Percentiles rank a stretch among this genome's conserved stretches.
Conservation (phyloP, 1,140 invertebrate genomes). For the Neodiprion virginianus region DNA sequence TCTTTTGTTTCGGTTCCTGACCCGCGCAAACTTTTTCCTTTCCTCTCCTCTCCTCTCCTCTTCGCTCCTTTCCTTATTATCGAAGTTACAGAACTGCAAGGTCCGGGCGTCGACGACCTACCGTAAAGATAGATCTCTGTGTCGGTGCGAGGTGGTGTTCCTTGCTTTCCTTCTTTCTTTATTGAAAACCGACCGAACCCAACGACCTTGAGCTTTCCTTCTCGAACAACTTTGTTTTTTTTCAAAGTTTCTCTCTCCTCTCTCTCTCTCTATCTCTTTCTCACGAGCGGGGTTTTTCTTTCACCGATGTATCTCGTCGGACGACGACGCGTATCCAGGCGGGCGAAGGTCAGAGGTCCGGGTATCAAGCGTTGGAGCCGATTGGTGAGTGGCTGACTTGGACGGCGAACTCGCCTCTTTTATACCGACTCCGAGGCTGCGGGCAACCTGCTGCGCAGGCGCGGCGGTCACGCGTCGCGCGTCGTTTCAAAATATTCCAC, state of each 20-base stretch:
- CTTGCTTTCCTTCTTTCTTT: background rate
- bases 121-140: slow-evolving; percentile 25
- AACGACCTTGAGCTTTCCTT: slow-evolving; percentile 12
- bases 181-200: background rate
- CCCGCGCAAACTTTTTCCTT: background rate
- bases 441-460: background rate
- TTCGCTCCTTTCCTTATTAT: too few relatives aligned
- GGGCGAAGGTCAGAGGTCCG: too few relatives aligned
- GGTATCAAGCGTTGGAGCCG: slow-evolving; percentile 40
- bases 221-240: slow-evolving; percentile 19
- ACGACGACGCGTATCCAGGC: background rate
- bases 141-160: background rate
- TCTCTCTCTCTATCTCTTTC: slow-evolving; percentile 15
- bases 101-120: slow-evolving; percentile 24
- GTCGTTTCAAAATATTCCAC: background rate
- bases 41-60: background rate
- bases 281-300: background rate
- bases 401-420: slow-evolving; percentile 35
- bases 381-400: slow-evolving; percentile 48
- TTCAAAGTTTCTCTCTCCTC: slow-evolving; percentile 9
- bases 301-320: background rate
- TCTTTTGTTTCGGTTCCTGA: slow-evolving; percentile 1
- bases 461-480: slow-evolving; percentile 1
- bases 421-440: slow-evolving; percentile 37
- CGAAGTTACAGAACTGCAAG: too few relatives aligned